Percentiles rank a stretch among this genome's conserved stretches.
phyloP scores from a whole-genome alignment of 1,140 invertebrate genomes.

The Zaprionus kolodkinae region DNA sequence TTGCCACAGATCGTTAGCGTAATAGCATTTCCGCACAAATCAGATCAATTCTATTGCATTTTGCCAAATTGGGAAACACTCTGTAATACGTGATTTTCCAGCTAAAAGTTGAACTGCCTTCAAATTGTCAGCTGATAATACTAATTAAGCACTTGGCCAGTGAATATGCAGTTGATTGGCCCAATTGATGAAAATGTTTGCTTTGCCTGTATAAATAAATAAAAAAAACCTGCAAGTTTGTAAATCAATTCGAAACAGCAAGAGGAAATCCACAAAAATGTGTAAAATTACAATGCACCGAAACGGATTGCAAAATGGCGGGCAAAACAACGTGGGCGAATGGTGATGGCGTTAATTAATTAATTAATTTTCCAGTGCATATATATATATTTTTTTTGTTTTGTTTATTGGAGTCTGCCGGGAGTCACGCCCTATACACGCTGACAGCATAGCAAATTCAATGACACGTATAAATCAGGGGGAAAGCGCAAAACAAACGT shows the following conservation, averaged over 20 bases:
- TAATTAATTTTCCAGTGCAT: conserved; percentile 66
- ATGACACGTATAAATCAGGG: conserved; percentile 69
- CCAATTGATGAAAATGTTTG: neutral
- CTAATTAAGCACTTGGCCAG: conserved; percentile 21
- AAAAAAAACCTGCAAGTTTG: no score
- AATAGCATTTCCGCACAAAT: neutral
- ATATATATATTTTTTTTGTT: conserved; percentile 29
- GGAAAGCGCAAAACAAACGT: conserved; percentile 27
- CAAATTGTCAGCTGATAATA: conserved; percentile 3
- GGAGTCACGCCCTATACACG: conserved; percentile 14
- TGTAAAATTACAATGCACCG: neutral
- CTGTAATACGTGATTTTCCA: no score
- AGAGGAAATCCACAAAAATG: neutral
- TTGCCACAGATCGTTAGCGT: neutral
- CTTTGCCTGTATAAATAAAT: conserved; percentile 3
- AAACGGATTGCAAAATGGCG: conserved; percentile 27
- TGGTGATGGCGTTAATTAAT: conserved; percentile 45
- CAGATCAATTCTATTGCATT: neutral
- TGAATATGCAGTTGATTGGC: conserved; percentile 32
- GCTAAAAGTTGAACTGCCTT: no score
- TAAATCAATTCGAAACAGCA: conserved; percentile 35
- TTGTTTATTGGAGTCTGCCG: conserved; percentile 26
- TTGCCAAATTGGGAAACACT: no score
- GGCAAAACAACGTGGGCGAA: conserved; percentile 28
- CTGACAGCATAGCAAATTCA: conserved; percentile 77